A percentile compares a stretch with the other conserved stretches of the same genome.
phyloP scores from a whole-genome alignment of 1,140 invertebrate species.

The Ostrea denselamellosa region DNA sequence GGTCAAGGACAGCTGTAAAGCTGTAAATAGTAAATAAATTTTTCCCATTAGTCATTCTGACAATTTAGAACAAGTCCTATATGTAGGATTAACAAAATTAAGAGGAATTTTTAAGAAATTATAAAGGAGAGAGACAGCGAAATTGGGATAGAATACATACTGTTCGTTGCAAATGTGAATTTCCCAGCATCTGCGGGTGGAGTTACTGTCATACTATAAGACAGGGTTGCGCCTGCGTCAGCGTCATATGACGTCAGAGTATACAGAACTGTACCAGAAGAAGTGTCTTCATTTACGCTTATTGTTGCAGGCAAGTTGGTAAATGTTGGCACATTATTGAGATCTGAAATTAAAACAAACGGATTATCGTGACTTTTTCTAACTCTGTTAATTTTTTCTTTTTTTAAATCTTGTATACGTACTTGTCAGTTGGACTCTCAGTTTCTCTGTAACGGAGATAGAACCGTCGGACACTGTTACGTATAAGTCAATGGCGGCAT shows the following conservation, averaged over 20 bases:
- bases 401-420: background rate
- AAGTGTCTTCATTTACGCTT: slow-evolving; percentile 45
- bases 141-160: slow-evolving; percentile 24
- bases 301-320: slow-evolving; percentile 40
- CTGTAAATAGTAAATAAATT: slow-evolving; percentile 45
- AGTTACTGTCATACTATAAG: slow-evolving; percentile 43
- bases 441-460: slow-evolving; percentile 25
- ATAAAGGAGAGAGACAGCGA: background rate
- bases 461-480: slow-evolving; percentile 50
- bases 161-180: slow-evolving; percentile 52
- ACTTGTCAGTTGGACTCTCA: slow-evolving; percentile 45
- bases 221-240: slow-evolving; percentile 41
- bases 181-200: slow-evolving; percentile 43
- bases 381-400: background rate
- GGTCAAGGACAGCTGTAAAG: slow-evolving; percentile 42
- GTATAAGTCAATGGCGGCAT: slow-evolving; percentile 42
- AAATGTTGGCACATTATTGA: slow-evolving; percentile 52
- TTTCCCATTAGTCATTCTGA: background rate
- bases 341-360: slow-evolving; percentile 43
- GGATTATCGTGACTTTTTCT: background rate
- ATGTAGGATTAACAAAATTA: too few species aligned
- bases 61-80: too few species aligned
- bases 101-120: too few species aligned
- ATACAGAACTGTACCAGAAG: slow-evolving; percentile 43
- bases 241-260: slow-evolving; percentile 49